A percentile compares a stretch with the other conserved stretches of the same genome.
Evolutionary conservation across 2,113 vertebrate species (phyloP).

Genomic region (Natator depressus): DNA sequence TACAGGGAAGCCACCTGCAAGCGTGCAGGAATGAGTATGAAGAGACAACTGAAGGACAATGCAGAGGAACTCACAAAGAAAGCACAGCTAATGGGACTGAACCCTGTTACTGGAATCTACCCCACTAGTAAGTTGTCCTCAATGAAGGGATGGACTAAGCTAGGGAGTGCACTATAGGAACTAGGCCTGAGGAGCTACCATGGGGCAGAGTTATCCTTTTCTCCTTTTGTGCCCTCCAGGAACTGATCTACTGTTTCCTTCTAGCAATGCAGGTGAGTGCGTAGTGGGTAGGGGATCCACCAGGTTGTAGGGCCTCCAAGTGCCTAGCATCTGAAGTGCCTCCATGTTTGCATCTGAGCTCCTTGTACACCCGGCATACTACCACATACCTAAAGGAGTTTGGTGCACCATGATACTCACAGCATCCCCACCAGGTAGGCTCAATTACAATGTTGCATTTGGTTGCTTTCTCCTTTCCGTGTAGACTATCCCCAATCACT

Average conservation of each 20-base stretch:
- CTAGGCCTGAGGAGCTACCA: background rate
- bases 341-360: background rate
- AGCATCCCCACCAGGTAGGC: background rate
- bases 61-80: background rate
- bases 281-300: background rate
- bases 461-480: background rate
- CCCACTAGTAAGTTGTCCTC: background rate
- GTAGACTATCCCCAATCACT: background rate
- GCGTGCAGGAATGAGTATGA: background rate
- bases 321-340: background rate
- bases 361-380: background rate
- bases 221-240: rapidly evolving
- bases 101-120: background rate
- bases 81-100: background rate
- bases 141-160: background rate
- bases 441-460: background rate
- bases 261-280: background rate
- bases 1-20: background rate
- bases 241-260: rapidly evolving
- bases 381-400: background rate
- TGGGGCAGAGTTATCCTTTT: background rate
- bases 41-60: background rate
- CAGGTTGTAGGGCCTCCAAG: background rate
- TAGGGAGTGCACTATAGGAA: background rate
- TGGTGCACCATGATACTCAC: background rate